Evolutionary conservation across 1,140 invertebrate genomes (phyloP).

Genomic region (Meloidogyne chitwoodi): DNA sequence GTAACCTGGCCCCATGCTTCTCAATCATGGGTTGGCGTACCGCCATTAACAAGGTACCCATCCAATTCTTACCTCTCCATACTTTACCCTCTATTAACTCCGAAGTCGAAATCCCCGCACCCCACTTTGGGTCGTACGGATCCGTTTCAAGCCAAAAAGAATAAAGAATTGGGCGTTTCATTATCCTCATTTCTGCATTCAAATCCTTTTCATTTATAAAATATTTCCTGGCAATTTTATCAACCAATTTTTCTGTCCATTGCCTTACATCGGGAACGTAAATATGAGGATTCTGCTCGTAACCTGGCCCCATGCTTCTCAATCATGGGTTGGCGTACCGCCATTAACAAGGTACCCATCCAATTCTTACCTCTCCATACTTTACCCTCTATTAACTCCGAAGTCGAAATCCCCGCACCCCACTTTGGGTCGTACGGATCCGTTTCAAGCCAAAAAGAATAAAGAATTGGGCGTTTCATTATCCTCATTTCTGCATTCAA

Average conservation of each 20-base stretch:
- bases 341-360: conserved; percentile 76
- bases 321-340: conserved; percentile 91
- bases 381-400: too few species aligned
- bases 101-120: too few species aligned
- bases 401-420: too few species aligned
- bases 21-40: too few species aligned
- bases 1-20: too few species aligned
- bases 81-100: too few species aligned
- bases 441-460: conserved; percentile 98
- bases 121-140: too few species aligned
- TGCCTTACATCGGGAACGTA: conserved; percentile 80
- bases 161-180: conserved; percentile 88
- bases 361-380: too few species aligned
- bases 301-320: too few species aligned
- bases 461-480: conserved; percentile 84
- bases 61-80: conserved; percentile 86
- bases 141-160: conserved; percentile 98
- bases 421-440: too few species aligned
- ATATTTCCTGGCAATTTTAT: conserved; percentile 85
- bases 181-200: conserved; percentile 76
- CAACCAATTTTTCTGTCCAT: conserved; percentile 98
- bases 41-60: too few species aligned
- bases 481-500: conserved; percentile 75
- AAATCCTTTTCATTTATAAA: conserved; percentile 76
- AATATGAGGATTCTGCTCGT: too few species aligned